These are phyloP conservation scores for Drosophila testacea DNA, from an alignment of 2,888 invertebrate genomes.

Conservation along the genomic window DNA sequence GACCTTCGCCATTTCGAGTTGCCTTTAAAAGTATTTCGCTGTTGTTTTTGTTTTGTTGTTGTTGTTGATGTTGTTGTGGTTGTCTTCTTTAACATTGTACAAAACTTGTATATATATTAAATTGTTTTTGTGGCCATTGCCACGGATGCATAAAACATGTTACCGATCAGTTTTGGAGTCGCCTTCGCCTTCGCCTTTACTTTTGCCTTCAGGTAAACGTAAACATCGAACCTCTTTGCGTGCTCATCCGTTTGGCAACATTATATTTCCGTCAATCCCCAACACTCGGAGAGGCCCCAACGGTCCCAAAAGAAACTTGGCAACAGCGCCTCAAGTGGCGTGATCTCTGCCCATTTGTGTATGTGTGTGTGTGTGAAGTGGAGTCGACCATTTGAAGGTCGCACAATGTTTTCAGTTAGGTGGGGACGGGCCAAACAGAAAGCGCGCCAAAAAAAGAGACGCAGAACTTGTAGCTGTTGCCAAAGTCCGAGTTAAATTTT, in stretches of 20 bases:
- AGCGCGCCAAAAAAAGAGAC: constrained; percentile 63
- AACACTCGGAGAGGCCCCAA: constrained; percentile 29
- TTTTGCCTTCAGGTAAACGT: constrained; percentile 69
- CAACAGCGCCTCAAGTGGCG: constrained; percentile 73
- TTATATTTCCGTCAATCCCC: constrained; percentile 64
- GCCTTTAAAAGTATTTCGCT: constrained; percentile 78
- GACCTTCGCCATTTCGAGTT: constrained; percentile 75
- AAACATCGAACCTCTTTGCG: constrained; percentile 54
- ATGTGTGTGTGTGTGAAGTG: constrained; percentile 47
- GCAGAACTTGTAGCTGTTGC: constrained; percentile 29
- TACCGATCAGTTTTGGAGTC: constrained; percentile 62
- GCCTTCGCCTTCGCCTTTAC: constrained; percentile 45
- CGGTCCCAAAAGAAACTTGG: constrained; percentile 55
- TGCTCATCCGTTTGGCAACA: constrained; percentile 69
- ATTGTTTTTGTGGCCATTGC: constrained; percentile 46
- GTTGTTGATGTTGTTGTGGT: constrained; percentile 41
- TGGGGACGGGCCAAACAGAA: constrained; percentile 39
- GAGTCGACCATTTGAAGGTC: constrained; percentile 73
- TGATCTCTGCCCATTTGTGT: constrained; percentile 56
- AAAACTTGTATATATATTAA: constrained; percentile 44
- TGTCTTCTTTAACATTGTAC: constrained; percentile 47
- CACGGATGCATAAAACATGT: constrained; percentile 80
- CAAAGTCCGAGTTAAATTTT: constrained; percentile 58
- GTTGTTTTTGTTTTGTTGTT: constrained; percentile 59
- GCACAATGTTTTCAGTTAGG: constrained; percentile 37